Evolutionary conservation across 2,888 invertebrate genomes (phyloP).

Genomic region (Deilephila elpenor): DNA sequence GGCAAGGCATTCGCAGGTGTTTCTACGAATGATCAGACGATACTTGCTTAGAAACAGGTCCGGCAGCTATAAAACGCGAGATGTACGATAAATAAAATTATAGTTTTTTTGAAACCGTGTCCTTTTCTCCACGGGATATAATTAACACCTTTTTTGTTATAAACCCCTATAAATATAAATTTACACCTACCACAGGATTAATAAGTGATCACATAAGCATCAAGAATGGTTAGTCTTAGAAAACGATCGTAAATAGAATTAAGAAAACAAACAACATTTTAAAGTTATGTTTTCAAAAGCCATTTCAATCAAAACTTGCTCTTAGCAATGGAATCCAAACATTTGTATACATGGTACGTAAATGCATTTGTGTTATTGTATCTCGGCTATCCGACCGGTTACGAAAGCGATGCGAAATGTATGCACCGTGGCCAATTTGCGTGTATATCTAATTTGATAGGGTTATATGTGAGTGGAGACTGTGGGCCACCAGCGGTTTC

Average conservation of each 20-base stretch:
- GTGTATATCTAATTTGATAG: conserved; percentile 7
- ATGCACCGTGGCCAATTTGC: background rate
- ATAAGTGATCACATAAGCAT: too few relatives aligned
- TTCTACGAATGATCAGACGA: conserved; percentile 9
- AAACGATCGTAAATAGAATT: too few relatives aligned
- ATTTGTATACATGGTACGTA: conserved; percentile 27
- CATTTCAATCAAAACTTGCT: conserved; percentile 4
- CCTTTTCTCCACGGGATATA: background rate
- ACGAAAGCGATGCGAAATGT: conserved; percentile 23
- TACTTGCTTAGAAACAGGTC: conserved; percentile 21
- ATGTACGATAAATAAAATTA: conserved; percentile 3
- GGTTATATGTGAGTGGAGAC: conserved; percentile 17
- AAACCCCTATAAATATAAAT: too few relatives aligned
- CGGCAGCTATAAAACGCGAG: background rate
- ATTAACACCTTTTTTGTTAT: background rate
- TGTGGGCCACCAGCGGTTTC: conserved; percentile 5
- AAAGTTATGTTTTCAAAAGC: background rate
- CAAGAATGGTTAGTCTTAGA: too few relatives aligned
- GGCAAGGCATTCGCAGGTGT: conserved; percentile 17
- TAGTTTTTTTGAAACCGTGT: conserved; percentile 12
- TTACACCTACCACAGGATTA: too few relatives aligned
- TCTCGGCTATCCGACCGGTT: conserved; percentile 16
- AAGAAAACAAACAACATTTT: background rate
- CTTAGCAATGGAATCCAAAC: conserved; percentile 30
- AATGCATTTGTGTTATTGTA: conserved; percentile 31